Evolutionary conservation across 1,140 invertebrate genomes (phyloP), one percentile per base, ranked within the genome.

Genomic region (Fragariocoptes setiger): DNA sequence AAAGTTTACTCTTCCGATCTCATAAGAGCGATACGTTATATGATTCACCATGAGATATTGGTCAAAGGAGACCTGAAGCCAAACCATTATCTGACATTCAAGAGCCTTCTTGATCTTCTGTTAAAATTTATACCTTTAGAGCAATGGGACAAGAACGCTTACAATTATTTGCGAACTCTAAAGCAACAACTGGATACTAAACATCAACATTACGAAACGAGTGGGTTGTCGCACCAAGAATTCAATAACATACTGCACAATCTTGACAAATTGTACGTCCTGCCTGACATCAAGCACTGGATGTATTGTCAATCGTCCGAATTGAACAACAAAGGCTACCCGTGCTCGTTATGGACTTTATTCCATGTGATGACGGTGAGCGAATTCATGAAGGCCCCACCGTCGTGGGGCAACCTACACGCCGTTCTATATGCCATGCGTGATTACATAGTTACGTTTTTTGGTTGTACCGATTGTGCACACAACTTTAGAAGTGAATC

Each of bases 331-430:
- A 65, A 86, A 37, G 80, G 83, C n/a, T 94, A 80, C 54, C 76
- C 85, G 1, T 97, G 88, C 60, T 71, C 77, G 1, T 57, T 95
- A 15, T 97, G 88, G 88, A 76, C 69, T 35, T 60, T 88, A 43
- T 95, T 92, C 55, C 88, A 97, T 54, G 75, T 72, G 37, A 56
- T 95, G 19, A 83, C 78, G 8, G 75, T 88, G 0, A 72, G 71
- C 53, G 54, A 57, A 18, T 71, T 72, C 39, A 53, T 59, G 13
- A 43, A 44, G 22, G 22, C 46, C 13, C 14, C 35, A 59, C 17
- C 65, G 70, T 38, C 21, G 13, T 38, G 40, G 40, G 18, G 19
- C 35, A 39, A 36, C 57, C 36, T 66, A 70, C 0, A 54, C 59
- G 15, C 65, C 70, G 69, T 90, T 8, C 56, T 94, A 1, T 58